Evolutionary conservation across 2,888 invertebrate genomes (phyloP).

Genomic region (Ophioninae sp.): DNA sequence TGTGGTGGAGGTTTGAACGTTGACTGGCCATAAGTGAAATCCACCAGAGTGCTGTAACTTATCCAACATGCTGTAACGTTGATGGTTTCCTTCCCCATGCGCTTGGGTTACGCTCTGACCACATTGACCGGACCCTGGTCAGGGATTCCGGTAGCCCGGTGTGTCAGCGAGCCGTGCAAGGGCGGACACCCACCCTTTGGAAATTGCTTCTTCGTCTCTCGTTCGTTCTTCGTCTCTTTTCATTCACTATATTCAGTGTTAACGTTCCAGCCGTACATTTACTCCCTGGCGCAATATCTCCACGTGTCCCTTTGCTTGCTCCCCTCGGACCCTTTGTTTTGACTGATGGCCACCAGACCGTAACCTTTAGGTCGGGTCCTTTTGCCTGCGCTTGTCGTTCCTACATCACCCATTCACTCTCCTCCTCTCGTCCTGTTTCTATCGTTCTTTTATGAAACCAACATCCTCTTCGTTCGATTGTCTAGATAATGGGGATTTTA

Average conservation of each 20-base stretch:
- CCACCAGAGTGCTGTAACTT: background rate
- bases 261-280: slow-evolving; percentile 31
- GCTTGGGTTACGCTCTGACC: slow-evolving; percentile 26
- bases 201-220: slow-evolving; percentile 18
- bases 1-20: background rate
- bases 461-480: background rate
- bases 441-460: background rate
- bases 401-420: slow-evolving; percentile 10
- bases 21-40: background rate
- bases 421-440: background rate
- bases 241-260: slow-evolving; percentile 20
- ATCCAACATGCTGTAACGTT: slow-evolving; percentile 1
- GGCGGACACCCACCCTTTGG: background rate
- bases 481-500: background rate
- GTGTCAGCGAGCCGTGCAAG: slow-evolving; percentile 22
- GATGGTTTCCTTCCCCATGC: slow-evolving; percentile 9
- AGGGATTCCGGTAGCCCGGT: slow-evolving; percentile 6
- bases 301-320: slow-evolving; percentile 44
- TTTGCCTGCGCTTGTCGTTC: slow-evolving; percentile 8
- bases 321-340: slow-evolving; percentile 67
- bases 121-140: slow-evolving; percentile 24
- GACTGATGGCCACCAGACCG: slow-evolving; percentile 70
- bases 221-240: slow-evolving; percentile 18
- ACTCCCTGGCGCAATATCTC: slow-evolving; percentile 46
- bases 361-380: slow-evolving; percentile 60